These are phyloP conservation scores for Wiebesia pumilae DNA, from an alignment of 1,140 invertebrate species.

Conservation along the genomic window DNA sequence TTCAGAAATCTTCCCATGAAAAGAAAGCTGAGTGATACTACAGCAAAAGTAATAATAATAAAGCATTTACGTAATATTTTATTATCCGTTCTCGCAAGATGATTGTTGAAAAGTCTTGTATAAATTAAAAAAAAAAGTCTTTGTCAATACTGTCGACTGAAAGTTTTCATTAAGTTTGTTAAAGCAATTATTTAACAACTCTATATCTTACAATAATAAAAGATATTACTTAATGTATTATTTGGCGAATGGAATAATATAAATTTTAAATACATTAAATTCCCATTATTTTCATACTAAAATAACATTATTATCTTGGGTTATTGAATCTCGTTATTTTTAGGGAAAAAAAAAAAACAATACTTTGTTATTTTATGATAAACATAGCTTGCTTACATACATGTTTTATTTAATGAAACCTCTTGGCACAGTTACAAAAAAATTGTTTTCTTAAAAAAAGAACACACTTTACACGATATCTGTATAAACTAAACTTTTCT, in stretches of 20 bases:
- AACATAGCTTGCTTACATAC: not conserved
- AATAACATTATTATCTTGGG: too few relatives aligned
- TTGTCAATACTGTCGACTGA: too few relatives aligned
- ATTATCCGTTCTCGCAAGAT: not conserved
- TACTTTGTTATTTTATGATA: not conserved
- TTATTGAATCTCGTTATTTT: too few relatives aligned
- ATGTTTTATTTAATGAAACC: not conserved
- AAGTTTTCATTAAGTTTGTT: too few relatives aligned
- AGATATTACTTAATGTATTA: too few relatives aligned
- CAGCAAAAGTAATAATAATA: not conserved
- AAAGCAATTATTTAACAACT: too few relatives aligned
- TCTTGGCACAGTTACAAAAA: not conserved
- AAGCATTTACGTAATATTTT: not conserved
- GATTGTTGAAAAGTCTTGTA: not conserved
- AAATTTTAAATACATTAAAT: too few relatives aligned
- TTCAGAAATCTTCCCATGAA: slow-evolving; percentile 16
- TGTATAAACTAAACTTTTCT: not conserved
- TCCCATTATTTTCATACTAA: too few relatives aligned
- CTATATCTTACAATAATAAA: too few relatives aligned
- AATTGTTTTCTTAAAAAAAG: not conserved
- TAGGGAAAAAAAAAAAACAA: too few relatives aligned
- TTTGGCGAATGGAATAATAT: too few relatives aligned
- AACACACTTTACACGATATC: not conserved
- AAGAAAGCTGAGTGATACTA: not conserved
- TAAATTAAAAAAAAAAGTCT: too few relatives aligned